phyloP scores from a whole-genome alignment of 2,113 vertebrate species.

The Mobula birostris region DNA sequence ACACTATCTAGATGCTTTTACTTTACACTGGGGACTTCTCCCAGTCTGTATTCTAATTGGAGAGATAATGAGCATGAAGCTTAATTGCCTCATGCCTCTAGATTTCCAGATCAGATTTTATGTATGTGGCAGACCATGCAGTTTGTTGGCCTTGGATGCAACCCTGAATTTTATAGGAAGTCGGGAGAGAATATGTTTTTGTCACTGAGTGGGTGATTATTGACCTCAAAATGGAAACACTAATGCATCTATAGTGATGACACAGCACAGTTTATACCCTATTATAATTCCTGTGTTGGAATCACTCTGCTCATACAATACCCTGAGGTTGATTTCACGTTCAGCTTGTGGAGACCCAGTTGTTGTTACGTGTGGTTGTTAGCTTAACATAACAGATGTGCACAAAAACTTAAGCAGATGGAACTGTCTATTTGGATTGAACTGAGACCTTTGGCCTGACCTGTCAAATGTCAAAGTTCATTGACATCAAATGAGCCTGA shows the following conservation, averaged over 20 bases:
- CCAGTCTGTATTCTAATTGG: neutral
- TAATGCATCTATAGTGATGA: neutral
- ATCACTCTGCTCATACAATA: conserved; percentile 47
- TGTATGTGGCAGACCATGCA: neutral
- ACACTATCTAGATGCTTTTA: neutral
- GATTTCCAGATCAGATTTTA: neutral
- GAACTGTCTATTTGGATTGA: conserved; percentile 44
- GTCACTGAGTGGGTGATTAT: neutral
- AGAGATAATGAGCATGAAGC: neutral
- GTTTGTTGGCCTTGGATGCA: neutral
- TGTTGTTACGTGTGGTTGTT: conserved; percentile 52
- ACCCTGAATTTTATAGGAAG: neutral
- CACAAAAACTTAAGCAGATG: conserved; percentile 41
- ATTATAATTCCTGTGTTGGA: conserved; percentile 43
- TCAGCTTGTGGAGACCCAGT: conserved; percentile 51
- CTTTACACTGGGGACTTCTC: neutral
- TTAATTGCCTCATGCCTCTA: no score
- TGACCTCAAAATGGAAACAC: neutral
- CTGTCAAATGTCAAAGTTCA: conserved; percentile 50
- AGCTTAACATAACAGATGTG: conserved; percentile 54
- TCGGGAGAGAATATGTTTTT: neutral
- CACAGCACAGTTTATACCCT: neutral
- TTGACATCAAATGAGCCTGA: conserved; percentile 49
- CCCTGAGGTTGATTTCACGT: conserved; percentile 50
- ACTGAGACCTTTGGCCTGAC: conserved; percentile 53